Conservation (phyloP, 1,140 invertebrate genomes). For the Chrysoperla carnea region DNA sequence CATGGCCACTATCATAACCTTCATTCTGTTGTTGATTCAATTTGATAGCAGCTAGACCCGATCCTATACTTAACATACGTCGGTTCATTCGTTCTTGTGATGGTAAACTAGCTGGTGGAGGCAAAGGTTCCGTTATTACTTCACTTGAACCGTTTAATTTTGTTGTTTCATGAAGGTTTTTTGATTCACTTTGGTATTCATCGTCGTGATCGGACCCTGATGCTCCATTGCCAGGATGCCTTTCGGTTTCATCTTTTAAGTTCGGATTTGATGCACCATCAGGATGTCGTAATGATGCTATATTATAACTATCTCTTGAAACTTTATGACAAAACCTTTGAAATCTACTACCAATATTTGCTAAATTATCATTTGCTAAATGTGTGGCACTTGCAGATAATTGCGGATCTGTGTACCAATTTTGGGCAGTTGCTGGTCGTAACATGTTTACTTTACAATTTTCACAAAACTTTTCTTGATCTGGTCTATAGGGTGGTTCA, state of each 20-base stretch:
- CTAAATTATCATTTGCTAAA: conserved; percentile 15
- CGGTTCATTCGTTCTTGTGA: conserved; percentile 31
- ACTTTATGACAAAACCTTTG: conserved; percentile 21
- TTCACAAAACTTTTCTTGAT: conserved; percentile 58
- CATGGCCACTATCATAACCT: conserved; percentile 65
- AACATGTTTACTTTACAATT: conserved; percentile 53
- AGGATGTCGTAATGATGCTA: conserved; percentile 64
- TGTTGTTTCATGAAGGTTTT: conserved; percentile 1
- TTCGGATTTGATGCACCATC: conserved; percentile 85
- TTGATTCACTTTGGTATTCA: conserved; percentile 29
- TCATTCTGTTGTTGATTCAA: conserved; percentile 32
- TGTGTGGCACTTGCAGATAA: conserved; percentile 26
- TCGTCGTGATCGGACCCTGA: conserved; percentile 36
- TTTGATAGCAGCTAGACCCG: conserved; percentile 31
- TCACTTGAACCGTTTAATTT: conserved; percentile 1
- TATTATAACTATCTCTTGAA: conserved; percentile 29
- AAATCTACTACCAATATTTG: conserved; percentile 14
- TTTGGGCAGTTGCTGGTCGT: conserved; percentile 42
- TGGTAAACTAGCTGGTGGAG: conserved; percentile 30
- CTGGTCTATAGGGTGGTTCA: conserved; percentile 57
- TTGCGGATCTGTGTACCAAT: conserved; percentile 25
- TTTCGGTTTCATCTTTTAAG: conserved; percentile 48
- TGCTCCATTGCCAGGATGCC: conserved; percentile 49
- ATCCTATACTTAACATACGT: conserved; percentile 34
- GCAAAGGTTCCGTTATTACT: conserved; percentile 18